These are phyloP conservation scores for Syngnathus floridae DNA, from an alignment of 2,113 vertebrate species.

Conservation along the genomic window DNA sequence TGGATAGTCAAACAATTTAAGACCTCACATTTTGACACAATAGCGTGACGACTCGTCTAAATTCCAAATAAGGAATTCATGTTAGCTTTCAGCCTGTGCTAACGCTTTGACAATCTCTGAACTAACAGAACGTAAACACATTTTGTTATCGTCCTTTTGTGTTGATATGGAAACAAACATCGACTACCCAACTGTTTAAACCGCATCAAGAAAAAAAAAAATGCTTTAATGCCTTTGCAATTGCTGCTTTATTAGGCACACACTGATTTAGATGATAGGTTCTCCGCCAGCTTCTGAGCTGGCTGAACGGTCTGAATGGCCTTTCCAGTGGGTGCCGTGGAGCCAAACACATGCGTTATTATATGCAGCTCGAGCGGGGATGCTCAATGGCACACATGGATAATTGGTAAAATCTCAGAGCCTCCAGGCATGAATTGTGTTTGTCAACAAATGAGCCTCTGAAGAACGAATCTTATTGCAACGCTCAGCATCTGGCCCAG, in stretches of 20 bases:
- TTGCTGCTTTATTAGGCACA: conserved; percentile 5
- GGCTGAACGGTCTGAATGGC: conserved; percentile 11
- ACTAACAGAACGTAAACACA: conserved; percentile 1
- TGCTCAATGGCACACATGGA: conserved; percentile 30
- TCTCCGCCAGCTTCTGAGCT: conserved; percentile 7
- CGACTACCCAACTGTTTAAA: conserved; percentile 1
- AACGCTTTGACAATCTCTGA: too few relatives aligned
- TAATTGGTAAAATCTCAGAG: conserved; percentile 43
- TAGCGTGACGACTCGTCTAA: conserved; percentile 12
- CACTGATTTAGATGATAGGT: conserved; percentile 15
- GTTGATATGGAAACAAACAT: not conserved
- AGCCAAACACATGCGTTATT: conserved; percentile 25
- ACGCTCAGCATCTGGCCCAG: conserved; percentile 22
- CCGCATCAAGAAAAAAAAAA: conserved; percentile 1
- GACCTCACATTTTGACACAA: conserved; percentile 5
- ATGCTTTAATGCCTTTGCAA: conserved; percentile 1
- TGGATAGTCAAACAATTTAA: conserved; percentile 21
- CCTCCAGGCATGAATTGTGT: conserved; percentile 36
- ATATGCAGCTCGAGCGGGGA: conserved; percentile 36
- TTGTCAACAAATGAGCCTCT: conserved; percentile 41
- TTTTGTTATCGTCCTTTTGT: not conserved
- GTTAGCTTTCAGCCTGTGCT: not conserved
- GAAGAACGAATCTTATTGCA: conserved; percentile 24
- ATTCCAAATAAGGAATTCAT: not conserved
- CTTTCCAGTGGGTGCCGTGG: conserved; percentile 18